Percentiles rank a stretch among this genome's conserved stretches.
phyloP scores from a whole-genome alignment of 1,140 invertebrate species.

The Eupeodes corollae region DNA sequence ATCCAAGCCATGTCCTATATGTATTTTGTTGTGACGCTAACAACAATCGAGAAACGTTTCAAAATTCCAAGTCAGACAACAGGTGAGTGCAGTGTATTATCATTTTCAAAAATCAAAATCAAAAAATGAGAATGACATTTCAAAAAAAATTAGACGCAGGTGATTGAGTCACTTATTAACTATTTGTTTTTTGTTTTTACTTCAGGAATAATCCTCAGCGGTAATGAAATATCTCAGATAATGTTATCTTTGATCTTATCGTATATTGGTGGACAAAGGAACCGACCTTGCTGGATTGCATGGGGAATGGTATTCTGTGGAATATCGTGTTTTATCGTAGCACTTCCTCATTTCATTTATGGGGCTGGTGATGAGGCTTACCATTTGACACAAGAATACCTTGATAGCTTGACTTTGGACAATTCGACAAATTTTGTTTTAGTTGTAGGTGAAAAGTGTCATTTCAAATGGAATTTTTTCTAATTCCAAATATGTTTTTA shows the following conservation, averaged over 20 bases:
- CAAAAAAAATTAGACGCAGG: too few species aligned
- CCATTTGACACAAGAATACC: constrained; percentile 38
- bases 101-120: not conserved
- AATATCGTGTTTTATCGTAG: constrained; percentile 51
- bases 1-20: constrained; percentile 59
- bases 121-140: not conserved
- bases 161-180: not conserved
- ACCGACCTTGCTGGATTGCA: constrained; percentile 55
- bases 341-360: constrained; percentile 56
- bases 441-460: constrained; percentile 12
- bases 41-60: constrained; percentile 59
- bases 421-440: constrained; percentile 13
- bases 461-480: not conserved
- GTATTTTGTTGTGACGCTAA: constrained; percentile 54
- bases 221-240: constrained; percentile 61
- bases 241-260: constrained; percentile 47
- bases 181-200: too few species aligned
- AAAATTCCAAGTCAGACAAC: constrained; percentile 58
- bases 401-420: constrained; percentile 4
- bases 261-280: constrained; percentile 47
- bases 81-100: constrained; percentile 37
- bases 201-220: constrained; percentile 54
- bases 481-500: not conserved
- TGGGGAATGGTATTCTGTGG: constrained; percentile 49
- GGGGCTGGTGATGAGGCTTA: constrained; percentile 48